phyloP scores from a whole-genome alignment of 2,888 invertebrate species.

The Lasioglossum figueresi region DNA sequence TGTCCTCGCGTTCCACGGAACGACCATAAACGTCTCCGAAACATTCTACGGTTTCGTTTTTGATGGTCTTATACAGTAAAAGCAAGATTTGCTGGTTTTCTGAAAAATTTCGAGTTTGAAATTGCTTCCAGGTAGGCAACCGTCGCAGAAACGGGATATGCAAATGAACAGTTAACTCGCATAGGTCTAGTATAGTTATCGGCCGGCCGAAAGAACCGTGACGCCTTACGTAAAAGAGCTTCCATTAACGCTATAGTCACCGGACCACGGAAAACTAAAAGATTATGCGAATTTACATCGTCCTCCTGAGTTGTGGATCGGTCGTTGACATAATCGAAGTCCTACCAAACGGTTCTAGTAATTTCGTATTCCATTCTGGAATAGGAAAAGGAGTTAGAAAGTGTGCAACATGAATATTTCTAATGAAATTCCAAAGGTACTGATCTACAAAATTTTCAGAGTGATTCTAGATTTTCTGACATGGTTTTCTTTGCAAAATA shows the following conservation, averaged over 20 bases:
- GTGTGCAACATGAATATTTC: not conserved
- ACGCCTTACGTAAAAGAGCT: slow-evolving; percentile 58
- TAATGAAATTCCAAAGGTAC: not conserved
- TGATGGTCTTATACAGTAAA: not conserved
- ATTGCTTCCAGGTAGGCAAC: slow-evolving; percentile 54
- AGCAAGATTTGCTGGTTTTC: not conserved
- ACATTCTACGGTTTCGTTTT: not conserved
- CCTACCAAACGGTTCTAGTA: not conserved
- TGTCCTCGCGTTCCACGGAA: slow-evolving; percentile 19
- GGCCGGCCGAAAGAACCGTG: slow-evolving; percentile 41
- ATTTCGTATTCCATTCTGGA: not conserved
- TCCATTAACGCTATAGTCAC: slow-evolving; percentile 1
- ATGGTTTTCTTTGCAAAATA: not conserved
- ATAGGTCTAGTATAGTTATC: slow-evolving; percentile 47
- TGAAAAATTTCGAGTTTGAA: slow-evolving; percentile 18
- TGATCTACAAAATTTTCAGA: not conserved
- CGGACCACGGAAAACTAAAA: not conserved
- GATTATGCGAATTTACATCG: not conserved
- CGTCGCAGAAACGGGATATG: slow-evolving; percentile 71
- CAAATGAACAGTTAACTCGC: slow-evolving; percentile 71
- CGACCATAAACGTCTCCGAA: not conserved
- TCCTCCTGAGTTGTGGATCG: not conserved
- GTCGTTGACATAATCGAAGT: not conserved
- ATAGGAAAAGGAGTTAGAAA: not conserved
- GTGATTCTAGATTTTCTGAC: not conserved